phyloP scores from a whole-genome alignment of 2,797 vertebrate species.

The Pelobates cultripes region DNA sequence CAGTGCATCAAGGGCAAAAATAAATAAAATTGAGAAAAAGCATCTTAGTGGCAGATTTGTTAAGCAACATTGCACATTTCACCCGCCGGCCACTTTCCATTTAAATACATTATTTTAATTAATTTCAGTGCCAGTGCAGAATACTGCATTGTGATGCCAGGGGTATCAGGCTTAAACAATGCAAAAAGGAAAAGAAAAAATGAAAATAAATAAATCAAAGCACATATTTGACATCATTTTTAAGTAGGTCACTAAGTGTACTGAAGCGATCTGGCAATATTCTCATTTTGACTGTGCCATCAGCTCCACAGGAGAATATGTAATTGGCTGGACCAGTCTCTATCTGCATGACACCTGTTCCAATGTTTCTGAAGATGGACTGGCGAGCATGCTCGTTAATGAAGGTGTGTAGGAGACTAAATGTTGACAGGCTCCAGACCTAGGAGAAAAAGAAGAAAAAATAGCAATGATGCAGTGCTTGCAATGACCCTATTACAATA shows the following conservation, averaged over 20 bases:
- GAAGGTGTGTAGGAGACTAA: constrained; percentile 86
- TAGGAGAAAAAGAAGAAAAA: constrained; percentile 57
- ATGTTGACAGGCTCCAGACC: constrained; percentile 88
- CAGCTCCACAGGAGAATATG: constrained; percentile 96
- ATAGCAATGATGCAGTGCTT: too few species aligned
- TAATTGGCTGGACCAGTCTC: constrained; percentile 91
- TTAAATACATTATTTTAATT: constrained; percentile 43
- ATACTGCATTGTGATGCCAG: constrained; percentile 16
- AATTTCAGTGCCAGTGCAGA: constrained; percentile 42
- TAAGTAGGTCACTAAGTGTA: constrained; percentile 73
- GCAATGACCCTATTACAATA: too few species aligned
- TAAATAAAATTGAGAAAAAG: constrained; percentile 7
- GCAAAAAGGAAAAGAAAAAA: constrained; percentile 44
- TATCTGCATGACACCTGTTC: constrained; percentile 97
- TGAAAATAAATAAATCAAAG: constrained; percentile 70
- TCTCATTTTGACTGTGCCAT: constrained; percentile 97
- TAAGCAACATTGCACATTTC: constrained; percentile 60
- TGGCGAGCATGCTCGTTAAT: constrained; percentile 92
- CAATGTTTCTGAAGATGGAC: constrained; percentile 97
- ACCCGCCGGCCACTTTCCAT: constrained; percentile 59
- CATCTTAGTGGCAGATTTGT: constrained; percentile 61
- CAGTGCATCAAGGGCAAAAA: constrained; percentile 70
- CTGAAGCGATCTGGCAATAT: constrained; percentile 86
- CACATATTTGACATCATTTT: constrained; percentile 88
- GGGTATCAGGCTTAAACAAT: constrained; percentile 20